Evolutionary conservation across 2,797 vertebrate species (phyloP), one percentile per base, ranked within the genome.

Genomic region (Lagocephalus sceleratus): DNA sequence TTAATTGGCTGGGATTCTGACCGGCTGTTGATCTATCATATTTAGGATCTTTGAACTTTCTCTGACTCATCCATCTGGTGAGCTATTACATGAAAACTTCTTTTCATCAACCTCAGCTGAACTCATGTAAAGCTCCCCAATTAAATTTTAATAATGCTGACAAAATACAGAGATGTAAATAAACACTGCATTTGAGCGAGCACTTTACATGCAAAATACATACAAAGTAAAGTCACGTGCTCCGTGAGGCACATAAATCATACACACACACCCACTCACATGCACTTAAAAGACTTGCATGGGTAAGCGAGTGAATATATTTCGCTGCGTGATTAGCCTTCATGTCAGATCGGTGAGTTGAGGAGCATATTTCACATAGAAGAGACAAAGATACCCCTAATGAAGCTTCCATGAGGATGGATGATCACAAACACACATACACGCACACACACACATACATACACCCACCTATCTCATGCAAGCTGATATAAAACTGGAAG

Each of bases 121-220:
- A 21, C 20, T 51, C 39, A 46, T 20, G 32, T 54, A 43, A 11
- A 35, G 61, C 25, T 63, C 17, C 46, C 7, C 17, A 6, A 14
- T 58, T 50, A 50, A 51, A 48, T 8, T 42, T 67, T 54, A 7
- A 63, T 42, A 20, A 2, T 59, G 19, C 15, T 9, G 43, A 17
- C 42, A 26, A 15, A 43, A 35, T 32, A 38, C 53, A 54, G 32
- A 40, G 32, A 54, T 45, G 10, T 23, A 5, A 39, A 54, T 32
- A 55, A 17, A 49, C 5, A 23, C 5, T 26, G n/a, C 49, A 42
- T 52, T 3, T n/a, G 17, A 0, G 53, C 20, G 14, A 58, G 39
- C 21, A 43, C 46, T 68, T 54, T 40, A 54, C 68, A 78, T 78
- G 62, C 54, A 79, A 79, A 82, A 66, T 71, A 61, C 71, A 79